Evolutionary conservation across 1,140 invertebrate species (phyloP).

Genomic region (Lamellibrachia luymesi): DNA sequence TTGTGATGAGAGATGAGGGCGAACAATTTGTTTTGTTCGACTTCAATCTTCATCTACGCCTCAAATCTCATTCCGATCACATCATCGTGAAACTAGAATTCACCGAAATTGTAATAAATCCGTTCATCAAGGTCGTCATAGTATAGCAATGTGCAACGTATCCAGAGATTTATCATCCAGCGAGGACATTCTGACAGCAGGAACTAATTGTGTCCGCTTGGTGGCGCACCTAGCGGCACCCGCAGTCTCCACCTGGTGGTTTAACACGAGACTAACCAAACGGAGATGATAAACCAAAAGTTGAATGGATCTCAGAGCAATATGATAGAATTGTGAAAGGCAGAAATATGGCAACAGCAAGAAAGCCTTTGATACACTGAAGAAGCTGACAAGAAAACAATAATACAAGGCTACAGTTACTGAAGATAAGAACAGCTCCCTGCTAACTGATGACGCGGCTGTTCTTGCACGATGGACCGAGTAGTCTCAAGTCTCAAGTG

Average conservation of each 20-base stretch:
- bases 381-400: no score
- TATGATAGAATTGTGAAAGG: no score
- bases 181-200: neutral
- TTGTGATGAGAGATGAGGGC: neutral
- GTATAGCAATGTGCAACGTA: neutral
- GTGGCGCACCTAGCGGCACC: neutral
- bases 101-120: neutral
- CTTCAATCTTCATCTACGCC: neutral
- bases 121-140: slow-evolving; percentile 2
- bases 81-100: neutral
- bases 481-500: no score
- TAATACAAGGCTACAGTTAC: no score
- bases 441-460: no score
- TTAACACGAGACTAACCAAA: neutral
- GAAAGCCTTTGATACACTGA: no score
- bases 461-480: no score
- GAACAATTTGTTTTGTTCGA: neutral
- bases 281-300: no score
- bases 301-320: no score
- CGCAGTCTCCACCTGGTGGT: neutral
- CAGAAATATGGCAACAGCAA: no score
- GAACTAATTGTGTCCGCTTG: neutral
- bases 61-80: neutral
- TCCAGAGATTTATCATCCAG: neutral
- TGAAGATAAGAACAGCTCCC: no score